Conservation (phyloP, 2,888 invertebrate species). For the Torymus texanus region DNA sequence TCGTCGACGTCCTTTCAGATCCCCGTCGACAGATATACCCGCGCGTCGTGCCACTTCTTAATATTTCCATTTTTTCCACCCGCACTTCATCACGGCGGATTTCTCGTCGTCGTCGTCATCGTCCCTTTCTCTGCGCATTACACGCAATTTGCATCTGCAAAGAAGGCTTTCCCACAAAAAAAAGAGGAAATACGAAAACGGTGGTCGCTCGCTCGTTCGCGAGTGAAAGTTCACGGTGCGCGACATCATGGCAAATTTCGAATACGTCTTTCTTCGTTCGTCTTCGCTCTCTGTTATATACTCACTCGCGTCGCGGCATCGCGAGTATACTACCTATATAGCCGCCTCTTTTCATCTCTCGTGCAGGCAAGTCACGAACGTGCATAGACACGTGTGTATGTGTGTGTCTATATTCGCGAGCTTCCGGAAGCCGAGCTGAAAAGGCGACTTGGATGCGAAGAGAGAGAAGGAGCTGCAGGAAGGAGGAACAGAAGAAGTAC, state of each 20-base stretch:
- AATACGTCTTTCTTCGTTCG: constrained; percentile 26
- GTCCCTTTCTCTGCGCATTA: neutral
- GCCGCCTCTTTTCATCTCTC: constrained; percentile 11
- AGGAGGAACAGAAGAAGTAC: constrained; percentile 34
- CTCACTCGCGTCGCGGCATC: neutral
- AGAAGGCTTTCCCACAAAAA: neutral
- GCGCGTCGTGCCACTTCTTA: neutral
- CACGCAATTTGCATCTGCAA: neutral
- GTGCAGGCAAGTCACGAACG: constrained; percentile 36
- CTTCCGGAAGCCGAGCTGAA: constrained; percentile 57
- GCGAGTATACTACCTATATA: too few species aligned
- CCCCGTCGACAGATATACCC: neutral
- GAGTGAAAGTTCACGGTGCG: constrained; percentile 27
- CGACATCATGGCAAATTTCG: constrained; percentile 18
- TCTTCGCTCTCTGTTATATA: neutral
- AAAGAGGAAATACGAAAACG: neutral
- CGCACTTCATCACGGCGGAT: neutral
- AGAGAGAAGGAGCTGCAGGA: neutral
- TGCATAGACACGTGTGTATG: neutral
- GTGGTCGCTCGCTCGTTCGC: neutral
- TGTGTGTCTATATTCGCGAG: constrained; percentile 8
- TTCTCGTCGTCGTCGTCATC: too few species aligned
- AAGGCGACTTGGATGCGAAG: constrained; percentile 7
- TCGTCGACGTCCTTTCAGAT: neutral
- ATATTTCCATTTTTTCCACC: constrained; percentile 2